Evolutionary conservation across 2,797 vertebrate genomes (phyloP).

Genomic region (Micropoecilia bifurca): DNA sequence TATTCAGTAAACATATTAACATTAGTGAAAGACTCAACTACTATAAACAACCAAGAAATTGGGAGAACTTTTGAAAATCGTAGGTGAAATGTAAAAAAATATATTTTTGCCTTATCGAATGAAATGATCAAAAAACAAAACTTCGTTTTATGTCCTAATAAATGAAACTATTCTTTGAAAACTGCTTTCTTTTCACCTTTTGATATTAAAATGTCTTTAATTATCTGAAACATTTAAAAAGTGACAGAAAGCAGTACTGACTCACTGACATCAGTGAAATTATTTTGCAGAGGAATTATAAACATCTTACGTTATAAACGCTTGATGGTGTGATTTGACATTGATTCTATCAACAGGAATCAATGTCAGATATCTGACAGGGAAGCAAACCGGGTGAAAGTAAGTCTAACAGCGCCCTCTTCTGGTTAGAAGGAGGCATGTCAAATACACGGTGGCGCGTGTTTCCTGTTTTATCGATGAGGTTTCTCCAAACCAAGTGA

Average conservation of each 20-base stretch:
- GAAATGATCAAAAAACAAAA: neutral
- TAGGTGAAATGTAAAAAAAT: neutral
- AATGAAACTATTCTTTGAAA: neutral
- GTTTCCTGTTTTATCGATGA: constrained; percentile 16
- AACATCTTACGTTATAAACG: neutral
- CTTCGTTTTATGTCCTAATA: neutral
- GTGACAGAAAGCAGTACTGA: neutral
- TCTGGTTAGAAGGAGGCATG: constrained; percentile 23
- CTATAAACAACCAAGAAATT: neutral
- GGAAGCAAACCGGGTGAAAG: neutral
- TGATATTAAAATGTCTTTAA: neutral
- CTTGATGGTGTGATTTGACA: neutral
- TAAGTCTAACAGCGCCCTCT: constrained; percentile 45
- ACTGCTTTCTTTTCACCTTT: neutral
- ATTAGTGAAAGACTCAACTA: neutral
- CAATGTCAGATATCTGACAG: neutral
- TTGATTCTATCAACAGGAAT: neutral
- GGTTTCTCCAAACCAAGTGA: constrained; percentile 28
- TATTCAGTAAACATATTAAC: neutral
- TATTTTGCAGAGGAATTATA: neutral
- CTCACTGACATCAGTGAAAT: neutral
- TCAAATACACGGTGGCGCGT: neutral
- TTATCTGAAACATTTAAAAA: neutral
- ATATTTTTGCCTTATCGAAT: neutral
- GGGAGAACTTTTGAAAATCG: neutral